Base-by-base conservation (phyloP, 2,888 invertebrate genomes). In the Macrophya annulata region DNA sequence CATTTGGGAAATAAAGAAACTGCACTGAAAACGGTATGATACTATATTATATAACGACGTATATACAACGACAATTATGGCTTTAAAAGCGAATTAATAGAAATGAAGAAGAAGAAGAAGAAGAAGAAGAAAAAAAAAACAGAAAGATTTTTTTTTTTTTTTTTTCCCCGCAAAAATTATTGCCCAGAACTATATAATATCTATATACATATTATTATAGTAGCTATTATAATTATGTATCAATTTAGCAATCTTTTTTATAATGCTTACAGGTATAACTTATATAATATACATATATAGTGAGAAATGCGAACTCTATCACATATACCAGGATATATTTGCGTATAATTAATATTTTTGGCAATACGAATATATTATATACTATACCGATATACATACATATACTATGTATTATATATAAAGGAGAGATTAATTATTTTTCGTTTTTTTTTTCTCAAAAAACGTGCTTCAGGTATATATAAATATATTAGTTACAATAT, bases 31-130 rank as follows among this genome's bases (percentile, higher is more conserved):
- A n/a, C n/a, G 62, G 48, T 74, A 48, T n/a, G 17, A 74, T 74
- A 9, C 45, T 74, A 74, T 74, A 48, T 17, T 21, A 81, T 62
- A 43, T 21, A 62, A 81, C 40, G 51, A 81, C 62, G 37, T 59
- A 81, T 59, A 81, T 81, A 81, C 81, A 81, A 81, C 81, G 81
- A 81, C 62, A 81, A 81, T 81, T 81, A 81, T 59, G 59, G 81
- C 81, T 81, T 62, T 81, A 81, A 81, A 59, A 81, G 21, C 62
- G 62, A 81, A 37, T 25, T 31, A 77, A 77, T 12, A 51, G 8
- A 77, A 51, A 77, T 31, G 76, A 55, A 77, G 31, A 31, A 48
- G 1, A 48, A 48, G n/a, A n/a, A n/a, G 76, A 55, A 77, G 31
- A 31, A 48, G 1, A 48, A 48, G n/a, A 48, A 15, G 15, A 48